Conservation (phyloP, 2,888 invertebrate genomes). For the Rhingia campestris region DNA sequence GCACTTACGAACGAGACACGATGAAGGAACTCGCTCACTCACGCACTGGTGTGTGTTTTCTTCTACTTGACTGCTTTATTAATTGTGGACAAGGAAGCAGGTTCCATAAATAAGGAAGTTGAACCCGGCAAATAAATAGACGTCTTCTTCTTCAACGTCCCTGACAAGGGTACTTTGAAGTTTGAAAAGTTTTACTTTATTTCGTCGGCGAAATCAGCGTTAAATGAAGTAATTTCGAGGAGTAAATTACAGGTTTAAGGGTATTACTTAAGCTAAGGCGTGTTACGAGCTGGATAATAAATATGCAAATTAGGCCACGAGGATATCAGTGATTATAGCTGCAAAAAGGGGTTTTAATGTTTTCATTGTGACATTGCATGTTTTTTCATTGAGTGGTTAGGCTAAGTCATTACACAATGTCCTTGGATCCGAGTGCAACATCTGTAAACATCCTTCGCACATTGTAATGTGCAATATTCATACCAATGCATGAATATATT, state of each 20-base stretch:
- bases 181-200: slow-evolving; percentile 38
- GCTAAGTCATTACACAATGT: too few relatives aligned
- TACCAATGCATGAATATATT: too few relatives aligned
- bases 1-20: slow-evolving; percentile 32
- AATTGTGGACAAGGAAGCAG: slow-evolving; percentile 18
- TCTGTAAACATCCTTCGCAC: too few relatives aligned
- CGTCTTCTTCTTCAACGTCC: slow-evolving; percentile 6
- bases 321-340: too few relatives aligned
- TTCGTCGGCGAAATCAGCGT: slow-evolving; percentile 41
- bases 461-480: too few relatives aligned
- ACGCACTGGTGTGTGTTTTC: slow-evolving; percentile 28
- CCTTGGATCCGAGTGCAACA: too few relatives aligned
- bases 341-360: too few relatives aligned
- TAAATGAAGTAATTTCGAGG: slow-evolving; percentile 30
- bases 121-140: slow-evolving; percentile 19
- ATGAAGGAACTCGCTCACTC: slow-evolving; percentile 27
- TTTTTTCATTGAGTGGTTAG: too few relatives aligned
- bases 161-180: slow-evolving; percentile 31
- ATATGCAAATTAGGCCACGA: background rate
- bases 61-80: background rate
- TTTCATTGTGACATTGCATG: too few relatives aligned
- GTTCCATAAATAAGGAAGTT: slow-evolving; percentile 20
- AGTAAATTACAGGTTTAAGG: background rate
- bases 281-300: background rate
- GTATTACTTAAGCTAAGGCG: background rate